These are phyloP conservation scores for Disparrhopalites patrizii DNA, from an alignment of 2,888 invertebrate genomes.

Conservation along the genomic window DNA sequence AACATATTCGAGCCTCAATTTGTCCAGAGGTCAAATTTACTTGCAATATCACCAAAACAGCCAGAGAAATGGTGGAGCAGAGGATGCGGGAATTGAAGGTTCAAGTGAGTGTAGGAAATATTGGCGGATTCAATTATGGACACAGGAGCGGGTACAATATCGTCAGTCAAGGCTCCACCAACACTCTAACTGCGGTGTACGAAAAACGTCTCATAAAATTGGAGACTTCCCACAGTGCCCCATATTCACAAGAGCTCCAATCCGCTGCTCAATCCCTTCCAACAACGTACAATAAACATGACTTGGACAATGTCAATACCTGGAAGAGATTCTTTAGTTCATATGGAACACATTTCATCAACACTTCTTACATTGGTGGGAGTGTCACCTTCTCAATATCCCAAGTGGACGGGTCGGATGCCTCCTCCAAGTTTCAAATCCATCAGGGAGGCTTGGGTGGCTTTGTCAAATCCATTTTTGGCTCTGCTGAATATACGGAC, in stretches of 20 bases:
- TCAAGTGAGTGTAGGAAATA: background rate
- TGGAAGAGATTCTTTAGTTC: slow-evolving; percentile 1
- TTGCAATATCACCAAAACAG: background rate
- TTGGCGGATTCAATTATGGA: background rate
- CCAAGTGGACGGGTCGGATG: background rate
- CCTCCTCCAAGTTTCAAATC: background rate
- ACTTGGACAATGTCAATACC: background rate
- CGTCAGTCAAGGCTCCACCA: background rate
- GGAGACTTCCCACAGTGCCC: background rate
- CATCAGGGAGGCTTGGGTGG: background rate
- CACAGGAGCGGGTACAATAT: background rate
- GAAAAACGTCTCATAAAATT: background rate
- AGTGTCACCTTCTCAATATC: background rate
- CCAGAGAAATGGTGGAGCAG: background rate
- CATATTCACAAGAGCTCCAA: background rate
- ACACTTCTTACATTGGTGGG: background rate
- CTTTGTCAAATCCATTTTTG: background rate
- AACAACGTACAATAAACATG: background rate
- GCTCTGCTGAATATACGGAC: background rate
- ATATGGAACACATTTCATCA: slow-evolving; percentile 3
- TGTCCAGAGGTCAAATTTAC: background rate
- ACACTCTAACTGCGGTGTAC: background rate
- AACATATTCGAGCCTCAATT: background rate
- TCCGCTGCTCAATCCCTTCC: background rate
- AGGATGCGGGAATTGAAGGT: background rate